Percentiles rank a stretch among this genome's conserved stretches.
Evolutionary conservation across 30 jellyfish, hydroid and myxozoan genomes (phyloP).

Genomic region (Pseudorhiza aurosa): DNA sequence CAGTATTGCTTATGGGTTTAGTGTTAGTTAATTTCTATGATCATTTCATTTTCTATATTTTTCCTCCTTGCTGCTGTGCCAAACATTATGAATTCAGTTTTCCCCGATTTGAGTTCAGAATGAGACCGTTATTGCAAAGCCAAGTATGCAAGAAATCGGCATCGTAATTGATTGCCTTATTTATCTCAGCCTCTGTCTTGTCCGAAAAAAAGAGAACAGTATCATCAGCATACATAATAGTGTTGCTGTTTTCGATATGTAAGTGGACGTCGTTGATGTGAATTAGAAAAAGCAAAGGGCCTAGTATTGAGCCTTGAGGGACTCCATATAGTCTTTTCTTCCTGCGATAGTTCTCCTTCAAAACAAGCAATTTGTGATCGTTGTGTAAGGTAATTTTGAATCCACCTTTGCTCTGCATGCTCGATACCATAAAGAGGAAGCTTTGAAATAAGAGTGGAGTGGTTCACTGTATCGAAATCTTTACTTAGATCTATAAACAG

Average conservation of each 20-base stretch:
- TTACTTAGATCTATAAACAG: constrained; percentile 1
- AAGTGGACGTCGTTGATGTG: constrained; percentile 52
- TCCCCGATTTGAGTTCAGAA: constrained; percentile 25
- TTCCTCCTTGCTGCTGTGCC: constrained; percentile 52
- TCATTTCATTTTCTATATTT: constrained; percentile 8
- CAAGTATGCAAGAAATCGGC: constrained; percentile 26
- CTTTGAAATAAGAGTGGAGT: constrained; percentile 12
- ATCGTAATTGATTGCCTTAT: constrained; percentile 22
- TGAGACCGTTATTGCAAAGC: constrained; percentile 53
- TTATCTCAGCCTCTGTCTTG: constrained; percentile 21
- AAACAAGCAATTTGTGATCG: background rate
- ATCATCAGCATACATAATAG: constrained; percentile 58
- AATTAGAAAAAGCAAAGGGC: background rate
- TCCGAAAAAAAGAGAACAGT: constrained; percentile 37
- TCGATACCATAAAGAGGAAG: constrained; percentile 9
- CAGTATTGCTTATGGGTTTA: constrained; percentile 26
- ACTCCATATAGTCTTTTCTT: too few relatives aligned
- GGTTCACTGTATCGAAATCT: constrained; percentile 63
- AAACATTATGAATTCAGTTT: constrained; percentile 49
- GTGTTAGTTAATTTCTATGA: constrained; percentile 14
- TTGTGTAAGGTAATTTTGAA: constrained; percentile 23
- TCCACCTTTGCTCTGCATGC: constrained; percentile 37
- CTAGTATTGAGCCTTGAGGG: background rate
- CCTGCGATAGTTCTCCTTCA: too few relatives aligned
- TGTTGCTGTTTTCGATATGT: constrained; percentile 10